These are phyloP conservation scores for Caiman crocodilus DNA, from an alignment of 2,797 vertebrate genomes.

Conservation along the genomic window DNA sequence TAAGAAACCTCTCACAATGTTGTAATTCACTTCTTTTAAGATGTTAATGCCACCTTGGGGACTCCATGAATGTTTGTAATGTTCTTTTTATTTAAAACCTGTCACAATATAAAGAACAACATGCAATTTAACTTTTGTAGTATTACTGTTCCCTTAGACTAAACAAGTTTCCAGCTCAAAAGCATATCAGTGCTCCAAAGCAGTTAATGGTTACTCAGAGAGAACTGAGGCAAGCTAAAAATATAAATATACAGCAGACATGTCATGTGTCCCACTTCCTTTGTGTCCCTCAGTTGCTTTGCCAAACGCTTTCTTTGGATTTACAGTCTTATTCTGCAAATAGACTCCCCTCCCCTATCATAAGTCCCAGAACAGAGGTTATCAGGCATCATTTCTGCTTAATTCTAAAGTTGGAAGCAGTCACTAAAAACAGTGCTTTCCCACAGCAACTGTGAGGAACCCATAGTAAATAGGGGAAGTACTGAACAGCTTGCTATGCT, in stretches of 20 bases:
- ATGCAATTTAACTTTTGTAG: conserved; percentile 29
- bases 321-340: not conserved
- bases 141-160: conserved; percentile 19
- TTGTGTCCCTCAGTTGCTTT: not conserved
- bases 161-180: conserved; percentile 20
- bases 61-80: not conserved
- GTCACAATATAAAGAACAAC: conserved; percentile 26
- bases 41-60: conserved; percentile 18
- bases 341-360: not conserved
- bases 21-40: conserved; percentile 32
- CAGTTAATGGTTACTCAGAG: conserved; percentile 16
- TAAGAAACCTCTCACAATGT: conserved; percentile 2
- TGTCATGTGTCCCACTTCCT: not conserved
- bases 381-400: conserved; percentile 24
- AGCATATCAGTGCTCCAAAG: not conserved
- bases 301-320: not conserved
- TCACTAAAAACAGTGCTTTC: not conserved
- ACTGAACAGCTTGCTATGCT: not conserved
- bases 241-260: not conserved
- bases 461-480: not conserved
- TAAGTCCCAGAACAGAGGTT: not conserved
- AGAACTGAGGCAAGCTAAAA: not conserved
- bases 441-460: not conserved
- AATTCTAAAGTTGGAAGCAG: conserved; percentile 17
- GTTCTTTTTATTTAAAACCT: conserved; percentile 23